These are phyloP conservation scores for Murina feae DNA, from an alignment of 2,113 vertebrate species.

Conservation along the genomic window DNA sequence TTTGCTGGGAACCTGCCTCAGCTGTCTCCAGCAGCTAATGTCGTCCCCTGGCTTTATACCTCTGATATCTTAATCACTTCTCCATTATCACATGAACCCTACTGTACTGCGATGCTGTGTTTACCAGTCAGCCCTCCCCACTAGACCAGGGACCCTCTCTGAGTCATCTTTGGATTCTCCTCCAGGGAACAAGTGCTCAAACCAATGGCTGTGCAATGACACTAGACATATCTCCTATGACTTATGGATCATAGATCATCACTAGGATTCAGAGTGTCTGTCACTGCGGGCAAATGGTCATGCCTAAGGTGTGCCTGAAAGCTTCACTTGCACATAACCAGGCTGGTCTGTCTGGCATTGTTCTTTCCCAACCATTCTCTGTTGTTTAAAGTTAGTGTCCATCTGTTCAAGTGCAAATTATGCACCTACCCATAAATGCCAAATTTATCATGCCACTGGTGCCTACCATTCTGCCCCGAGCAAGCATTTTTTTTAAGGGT, in stretches of 20 bases:
- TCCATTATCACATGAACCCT: background rate
- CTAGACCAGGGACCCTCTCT: background rate
- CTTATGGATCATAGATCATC: background rate
- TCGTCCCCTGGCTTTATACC: background rate
- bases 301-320: background rate
- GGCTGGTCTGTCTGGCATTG: background rate
- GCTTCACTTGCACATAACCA: background rate
- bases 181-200: background rate
- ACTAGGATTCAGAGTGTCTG: background rate
- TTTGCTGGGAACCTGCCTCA: background rate
- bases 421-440: background rate
- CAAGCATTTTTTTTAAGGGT: background rate
- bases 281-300: background rate
- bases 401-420: background rate
- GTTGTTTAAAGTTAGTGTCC: background rate
- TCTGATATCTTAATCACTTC: background rate
- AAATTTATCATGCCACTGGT: background rate
- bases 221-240: background rate
- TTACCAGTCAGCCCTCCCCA: background rate
- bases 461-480: background rate
- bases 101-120: background rate
- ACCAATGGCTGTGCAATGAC: background rate
- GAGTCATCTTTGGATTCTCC: background rate
- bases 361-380: background rate
- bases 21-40: background rate